Evolutionary conservation across 2,113 vertebrate genomes (phyloP).

Genomic region (Eptesicus fuscus): DNA sequence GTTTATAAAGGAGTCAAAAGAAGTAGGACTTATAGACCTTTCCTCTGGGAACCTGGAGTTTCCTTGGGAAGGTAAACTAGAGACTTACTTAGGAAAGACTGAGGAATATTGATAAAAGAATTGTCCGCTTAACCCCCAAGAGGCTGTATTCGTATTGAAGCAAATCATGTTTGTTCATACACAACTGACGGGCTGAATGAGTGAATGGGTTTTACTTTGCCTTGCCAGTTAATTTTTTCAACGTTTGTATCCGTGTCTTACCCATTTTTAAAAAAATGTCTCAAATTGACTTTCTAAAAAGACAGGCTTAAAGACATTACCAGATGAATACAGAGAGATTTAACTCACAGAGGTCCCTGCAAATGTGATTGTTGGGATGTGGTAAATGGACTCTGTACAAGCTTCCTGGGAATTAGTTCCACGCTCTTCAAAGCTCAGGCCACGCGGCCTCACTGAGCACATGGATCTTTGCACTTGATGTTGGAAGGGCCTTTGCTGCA

Average conservation of each 20-base stretch:
- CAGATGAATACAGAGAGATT: neutral
- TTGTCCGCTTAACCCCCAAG: neutral
- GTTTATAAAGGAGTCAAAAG: neutral
- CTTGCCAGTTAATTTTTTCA: neutral
- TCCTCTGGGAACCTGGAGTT: neutral
- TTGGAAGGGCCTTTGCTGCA: neutral
- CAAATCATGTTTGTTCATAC: neutral
- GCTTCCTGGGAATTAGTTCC: neutral
- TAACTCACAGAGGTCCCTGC: neutral
- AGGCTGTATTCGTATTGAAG: neutral
- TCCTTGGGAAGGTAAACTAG: neutral
- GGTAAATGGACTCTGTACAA: neutral
- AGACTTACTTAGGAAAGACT: neutral
- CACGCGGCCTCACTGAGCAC: neutral
- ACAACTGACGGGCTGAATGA: neutral
- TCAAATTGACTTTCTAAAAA: neutral
- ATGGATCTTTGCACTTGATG: neutral
- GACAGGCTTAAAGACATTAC: neutral
- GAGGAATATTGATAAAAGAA: neutral
- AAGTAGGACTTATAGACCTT: neutral
- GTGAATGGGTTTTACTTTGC: neutral
- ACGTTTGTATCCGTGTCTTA: neutral
- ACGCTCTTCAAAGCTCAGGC: neutral
- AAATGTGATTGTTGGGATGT: neutral
- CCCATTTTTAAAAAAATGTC: neutral